phyloP scores from a whole-genome alignment of 2,113 vertebrate species.

The Perognathus longimembris region DNA sequence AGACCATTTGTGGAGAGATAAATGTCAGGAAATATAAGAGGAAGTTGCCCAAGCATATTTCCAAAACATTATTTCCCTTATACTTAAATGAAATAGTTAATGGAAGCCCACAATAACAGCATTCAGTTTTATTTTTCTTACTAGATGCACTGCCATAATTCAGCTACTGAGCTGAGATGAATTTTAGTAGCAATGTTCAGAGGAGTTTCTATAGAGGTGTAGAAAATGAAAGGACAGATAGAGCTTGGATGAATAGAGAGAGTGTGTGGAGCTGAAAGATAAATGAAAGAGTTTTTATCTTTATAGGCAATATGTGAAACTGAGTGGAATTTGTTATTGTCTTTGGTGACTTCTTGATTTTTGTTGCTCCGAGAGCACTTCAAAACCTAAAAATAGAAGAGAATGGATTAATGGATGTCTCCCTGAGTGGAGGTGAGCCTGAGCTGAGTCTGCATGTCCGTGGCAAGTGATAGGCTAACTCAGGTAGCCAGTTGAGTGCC shows the following conservation, averaged over 20 bases:
- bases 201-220: neutral
- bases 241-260: neutral
- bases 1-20: neutral
- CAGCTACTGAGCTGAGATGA: neutral
- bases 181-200: neutral
- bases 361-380: neutral
- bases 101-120: neutral
- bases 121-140: neutral
- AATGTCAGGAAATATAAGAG: neutral
- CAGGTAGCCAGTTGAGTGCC: accelerated
- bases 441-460: neutral
- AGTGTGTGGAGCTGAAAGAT: neutral
- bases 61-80: neutral
- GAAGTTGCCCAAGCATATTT: neutral
- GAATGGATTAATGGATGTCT: neutral
- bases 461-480: neutral
- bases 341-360: constrained; percentile 47
- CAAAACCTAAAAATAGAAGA: neutral
- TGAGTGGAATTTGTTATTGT: neutral
- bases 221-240: neutral
- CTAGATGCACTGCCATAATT: neutral
- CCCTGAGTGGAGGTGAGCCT: neutral
- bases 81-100: neutral
- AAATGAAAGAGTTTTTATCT: neutral
- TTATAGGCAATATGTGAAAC: neutral